These are phyloP conservation scores for Halcyon chelicuti DNA, from an alignment of 2,797 vertebrate species.

Conservation along the genomic window DNA sequence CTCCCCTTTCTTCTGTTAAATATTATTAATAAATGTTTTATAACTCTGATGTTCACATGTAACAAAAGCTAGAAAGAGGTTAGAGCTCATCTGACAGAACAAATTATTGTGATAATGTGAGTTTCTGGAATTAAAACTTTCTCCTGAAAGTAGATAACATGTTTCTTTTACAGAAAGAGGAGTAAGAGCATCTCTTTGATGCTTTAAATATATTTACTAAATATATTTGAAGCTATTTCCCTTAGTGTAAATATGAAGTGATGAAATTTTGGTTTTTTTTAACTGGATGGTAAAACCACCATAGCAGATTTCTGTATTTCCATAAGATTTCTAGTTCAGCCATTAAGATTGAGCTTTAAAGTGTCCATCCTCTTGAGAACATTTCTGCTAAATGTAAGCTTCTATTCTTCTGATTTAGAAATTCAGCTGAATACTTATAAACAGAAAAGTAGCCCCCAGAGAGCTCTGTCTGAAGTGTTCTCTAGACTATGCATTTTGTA, in stretches of 20 bases:
- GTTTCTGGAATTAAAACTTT: not conserved
- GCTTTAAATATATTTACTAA: not conserved
- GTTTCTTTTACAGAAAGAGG: not conserved
- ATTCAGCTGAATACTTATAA: conserved; percentile 16
- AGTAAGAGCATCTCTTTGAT: not conserved
- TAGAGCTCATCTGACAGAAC: not conserved
- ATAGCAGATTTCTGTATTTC: not conserved
- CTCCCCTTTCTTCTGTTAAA: not conserved
- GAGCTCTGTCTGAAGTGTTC: not conserved
- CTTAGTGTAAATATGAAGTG: not conserved
- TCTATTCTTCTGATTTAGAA: not conserved
- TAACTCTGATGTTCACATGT: not conserved
- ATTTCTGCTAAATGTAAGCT: not conserved
- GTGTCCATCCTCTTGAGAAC: not conserved
- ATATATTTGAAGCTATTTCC: not conserved
- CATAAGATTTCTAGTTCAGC: not conserved
- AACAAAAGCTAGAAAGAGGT: not conserved
- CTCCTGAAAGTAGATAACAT: not conserved
- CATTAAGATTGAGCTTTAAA: not conserved
- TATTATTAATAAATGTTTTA: not conserved
- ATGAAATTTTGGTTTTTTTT: not conserved
- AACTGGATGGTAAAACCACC: not conserved
- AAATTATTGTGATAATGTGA: not conserved
- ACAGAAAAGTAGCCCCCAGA: not conserved
- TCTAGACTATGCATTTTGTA: not conserved